Conservation (phyloP, 2,113 vertebrate species). For the Globicephala melas region DNA sequence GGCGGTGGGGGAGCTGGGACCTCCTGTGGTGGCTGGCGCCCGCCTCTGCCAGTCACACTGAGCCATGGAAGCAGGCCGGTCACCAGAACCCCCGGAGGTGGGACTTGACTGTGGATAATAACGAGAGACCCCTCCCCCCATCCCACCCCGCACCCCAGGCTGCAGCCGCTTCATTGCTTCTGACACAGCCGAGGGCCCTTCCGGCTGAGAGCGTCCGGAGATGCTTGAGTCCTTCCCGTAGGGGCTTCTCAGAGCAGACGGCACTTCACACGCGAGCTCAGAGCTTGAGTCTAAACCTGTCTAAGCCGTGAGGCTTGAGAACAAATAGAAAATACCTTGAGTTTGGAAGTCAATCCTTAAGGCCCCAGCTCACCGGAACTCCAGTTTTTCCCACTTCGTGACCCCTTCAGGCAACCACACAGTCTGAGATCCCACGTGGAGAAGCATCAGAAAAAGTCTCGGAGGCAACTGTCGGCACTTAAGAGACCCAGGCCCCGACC, state of each 20-base stretch:
- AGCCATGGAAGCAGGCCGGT: background rate
- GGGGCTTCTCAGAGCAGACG: background rate
- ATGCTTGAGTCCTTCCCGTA: too few species aligned
- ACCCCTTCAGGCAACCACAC: background rate
- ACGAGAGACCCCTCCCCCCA: background rate
- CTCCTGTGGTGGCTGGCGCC: background rate
- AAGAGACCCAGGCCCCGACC: background rate
- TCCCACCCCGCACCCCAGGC: background rate
- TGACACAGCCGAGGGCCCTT: rapidly evolving
- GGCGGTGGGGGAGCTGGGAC: rapidly evolving
- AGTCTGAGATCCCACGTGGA: background rate
- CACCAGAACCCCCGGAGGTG: background rate
- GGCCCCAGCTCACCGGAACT: background rate
- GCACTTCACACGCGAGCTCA: rapidly evolving
- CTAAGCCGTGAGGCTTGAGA: background rate
- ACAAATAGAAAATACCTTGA: background rate
- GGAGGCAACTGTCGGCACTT: rapidly evolving
- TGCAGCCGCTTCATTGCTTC: background rate
- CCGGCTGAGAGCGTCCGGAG: background rate
- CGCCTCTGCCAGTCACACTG: background rate
- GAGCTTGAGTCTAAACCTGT: background rate
- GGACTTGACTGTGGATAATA: rapidly evolving
- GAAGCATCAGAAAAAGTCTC: background rate
- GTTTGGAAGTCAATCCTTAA: background rate
- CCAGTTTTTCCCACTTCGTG: background rate